Evolutionary conservation across 2,113 vertebrate species (phyloP).

Genomic region (Pyrgilauda ruficollis): DNA sequence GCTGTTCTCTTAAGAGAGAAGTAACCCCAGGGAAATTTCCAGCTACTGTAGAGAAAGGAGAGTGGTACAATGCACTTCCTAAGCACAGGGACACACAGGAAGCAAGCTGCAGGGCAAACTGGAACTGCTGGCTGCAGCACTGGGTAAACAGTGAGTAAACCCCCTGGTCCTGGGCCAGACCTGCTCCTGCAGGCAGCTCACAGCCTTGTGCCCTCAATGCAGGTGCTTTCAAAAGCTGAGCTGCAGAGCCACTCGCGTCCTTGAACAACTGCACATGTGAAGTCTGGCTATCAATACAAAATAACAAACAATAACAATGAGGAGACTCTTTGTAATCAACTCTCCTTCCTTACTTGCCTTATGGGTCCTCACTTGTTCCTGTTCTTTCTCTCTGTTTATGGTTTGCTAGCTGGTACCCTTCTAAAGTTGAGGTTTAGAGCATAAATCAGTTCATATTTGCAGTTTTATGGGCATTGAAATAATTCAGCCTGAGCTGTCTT

Average conservation of each 20-base stretch:
- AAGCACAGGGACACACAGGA: background rate
- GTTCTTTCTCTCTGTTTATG: background rate
- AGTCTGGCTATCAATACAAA: background rate
- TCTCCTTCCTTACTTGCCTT: background rate
- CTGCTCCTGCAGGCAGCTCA: background rate
- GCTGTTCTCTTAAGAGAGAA: background rate
- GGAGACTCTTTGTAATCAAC: background rate
- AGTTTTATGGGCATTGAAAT: background rate
- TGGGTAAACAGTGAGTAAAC: background rate
- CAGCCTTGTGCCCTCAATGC: fast-evolving
- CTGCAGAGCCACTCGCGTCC: background rate
- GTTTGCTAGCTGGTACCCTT: background rate
- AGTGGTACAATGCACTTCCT: background rate
- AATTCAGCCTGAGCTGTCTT: background rate
- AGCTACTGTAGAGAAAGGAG: background rate
- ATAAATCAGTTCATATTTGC: background rate
- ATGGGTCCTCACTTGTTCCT: background rate
- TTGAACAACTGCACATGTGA: background rate
- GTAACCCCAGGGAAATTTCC: constrained; percentile 39
- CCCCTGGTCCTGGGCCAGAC: background rate
- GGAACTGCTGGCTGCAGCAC: background rate
- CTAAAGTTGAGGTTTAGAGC: background rate
- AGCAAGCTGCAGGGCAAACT: background rate
- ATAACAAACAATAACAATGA: background rate
- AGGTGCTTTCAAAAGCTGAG: background rate